A percentile compares a stretch with the other conserved stretches of the same genome.
Conservation (phyloP, 2,797 vertebrate species). For the Cuculus canorus region DNA sequence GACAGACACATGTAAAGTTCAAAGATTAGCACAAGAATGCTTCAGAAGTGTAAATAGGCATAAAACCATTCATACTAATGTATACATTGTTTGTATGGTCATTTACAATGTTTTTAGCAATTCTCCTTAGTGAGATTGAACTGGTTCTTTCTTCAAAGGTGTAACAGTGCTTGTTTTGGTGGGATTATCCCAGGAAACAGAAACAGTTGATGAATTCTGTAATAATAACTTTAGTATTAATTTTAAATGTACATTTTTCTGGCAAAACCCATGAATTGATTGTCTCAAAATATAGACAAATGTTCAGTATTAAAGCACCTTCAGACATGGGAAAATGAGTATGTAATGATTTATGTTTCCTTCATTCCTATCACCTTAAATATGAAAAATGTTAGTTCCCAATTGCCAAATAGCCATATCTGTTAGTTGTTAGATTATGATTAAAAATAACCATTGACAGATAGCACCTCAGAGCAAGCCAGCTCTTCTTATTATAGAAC, state of each 20-base stretch:
- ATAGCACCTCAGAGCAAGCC: slow-evolving; percentile 36
- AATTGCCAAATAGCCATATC: slow-evolving; percentile 54
- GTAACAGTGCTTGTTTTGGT: neutral
- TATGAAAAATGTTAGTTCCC: slow-evolving; percentile 69
- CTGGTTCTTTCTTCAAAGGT: neutral
- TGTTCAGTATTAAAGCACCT: slow-evolving; percentile 55
- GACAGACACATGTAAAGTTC: neutral
- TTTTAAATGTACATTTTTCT: neutral
- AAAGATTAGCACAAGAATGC: neutral
- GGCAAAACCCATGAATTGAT: neutral
- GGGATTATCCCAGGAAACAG: neutral
- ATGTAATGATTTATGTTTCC: slow-evolving; percentile 68
- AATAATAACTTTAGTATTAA: neutral
- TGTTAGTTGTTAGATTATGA: slow-evolving; percentile 63
- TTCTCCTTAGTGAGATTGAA: neutral
- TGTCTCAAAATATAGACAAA: slow-evolving; percentile 49
- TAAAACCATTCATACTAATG: neutral
- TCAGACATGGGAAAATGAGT: slow-evolving; percentile 38
- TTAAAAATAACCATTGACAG: slow-evolving; percentile 44
- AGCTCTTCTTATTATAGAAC: slow-evolving; percentile 26
- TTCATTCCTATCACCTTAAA: slow-evolving; percentile 71
- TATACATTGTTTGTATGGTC: neutral
- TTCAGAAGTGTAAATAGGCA: neutral
- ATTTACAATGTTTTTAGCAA: neutral
- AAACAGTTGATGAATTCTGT: neutral